Conservation (phyloP, 1,140 invertebrate genomes). For the Brachionus rotundiformis region DNA sequence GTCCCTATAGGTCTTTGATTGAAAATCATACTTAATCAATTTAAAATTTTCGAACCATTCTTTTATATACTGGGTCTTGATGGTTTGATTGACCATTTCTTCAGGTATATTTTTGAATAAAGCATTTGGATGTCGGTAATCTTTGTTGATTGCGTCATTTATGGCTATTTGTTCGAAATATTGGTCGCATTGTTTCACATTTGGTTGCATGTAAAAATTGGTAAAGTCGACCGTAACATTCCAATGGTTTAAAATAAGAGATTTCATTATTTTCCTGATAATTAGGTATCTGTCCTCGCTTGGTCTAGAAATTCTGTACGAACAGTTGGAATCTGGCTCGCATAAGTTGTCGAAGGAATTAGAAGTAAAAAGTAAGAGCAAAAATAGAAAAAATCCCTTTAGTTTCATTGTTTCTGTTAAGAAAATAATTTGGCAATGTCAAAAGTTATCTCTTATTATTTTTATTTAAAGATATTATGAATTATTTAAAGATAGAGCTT, state of each 20-base stretch:
- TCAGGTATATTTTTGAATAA: conserved; percentile 45
- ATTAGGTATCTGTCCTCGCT: conserved; percentile 28
- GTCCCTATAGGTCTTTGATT: neutral
- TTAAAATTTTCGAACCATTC: conserved; percentile 47
- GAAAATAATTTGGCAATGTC: neutral
- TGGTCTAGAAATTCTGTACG: conserved; percentile 26
- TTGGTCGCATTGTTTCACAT: conserved; percentile 28
- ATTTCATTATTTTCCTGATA: conserved; percentile 32
- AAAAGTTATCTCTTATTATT: no score
- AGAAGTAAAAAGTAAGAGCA: conserved; percentile 55
- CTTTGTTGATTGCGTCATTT: conserved; percentile 17
- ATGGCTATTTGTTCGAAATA: conserved; percentile 38
- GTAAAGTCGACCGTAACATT: conserved; percentile 47
- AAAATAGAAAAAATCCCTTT: neutral
- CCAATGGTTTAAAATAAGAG: conserved; percentile 32
- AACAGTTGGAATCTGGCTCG: conserved; percentile 14
- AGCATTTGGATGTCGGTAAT: conserved; percentile 40
- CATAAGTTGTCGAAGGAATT: neutral
- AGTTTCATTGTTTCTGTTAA: neutral
- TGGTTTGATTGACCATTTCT: conserved; percentile 9
- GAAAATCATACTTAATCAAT: conserved; percentile 36
- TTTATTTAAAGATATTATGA: no score
- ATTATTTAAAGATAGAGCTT: no score
- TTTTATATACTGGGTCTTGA: conserved; percentile 32
- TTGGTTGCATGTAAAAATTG: conserved; percentile 44